Evolutionary conservation across 2,797 vertebrate genomes (phyloP).

Genomic region (Hyperoplus lanceolatus): DNA sequence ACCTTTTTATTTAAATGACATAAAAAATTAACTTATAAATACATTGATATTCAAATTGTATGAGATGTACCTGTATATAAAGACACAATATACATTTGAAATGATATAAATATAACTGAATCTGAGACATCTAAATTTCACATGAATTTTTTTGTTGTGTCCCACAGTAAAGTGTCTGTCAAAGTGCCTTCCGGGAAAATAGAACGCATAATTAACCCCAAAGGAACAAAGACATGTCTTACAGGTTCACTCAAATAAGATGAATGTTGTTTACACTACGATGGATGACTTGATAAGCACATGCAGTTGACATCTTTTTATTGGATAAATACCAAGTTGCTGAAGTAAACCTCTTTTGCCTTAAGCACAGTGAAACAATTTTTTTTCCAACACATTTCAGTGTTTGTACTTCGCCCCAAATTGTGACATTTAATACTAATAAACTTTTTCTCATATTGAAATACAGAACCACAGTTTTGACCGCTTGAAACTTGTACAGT

Average conservation of each 20-base stretch:
- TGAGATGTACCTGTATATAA: too few relatives aligned
- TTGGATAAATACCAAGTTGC: background rate
- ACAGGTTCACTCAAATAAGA: background rate
- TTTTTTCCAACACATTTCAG: background rate
- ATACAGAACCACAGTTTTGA: background rate
- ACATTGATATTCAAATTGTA: too few relatives aligned
- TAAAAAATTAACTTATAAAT: too few relatives aligned
- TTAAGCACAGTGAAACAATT: background rate
- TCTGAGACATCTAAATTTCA: slow-evolving; percentile 3
- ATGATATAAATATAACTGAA: background rate
- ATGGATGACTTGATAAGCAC: background rate
- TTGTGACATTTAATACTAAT: background rate
- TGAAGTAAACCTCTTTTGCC: background rate
- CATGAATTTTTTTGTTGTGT: slow-evolving; percentile 29
- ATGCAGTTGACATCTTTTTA: background rate
- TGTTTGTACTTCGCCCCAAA: background rate
- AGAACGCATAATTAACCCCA: slow-evolving; percentile 40
- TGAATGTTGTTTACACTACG: background rate
- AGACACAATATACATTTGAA: background rate
- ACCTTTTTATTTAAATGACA: too few relatives aligned
- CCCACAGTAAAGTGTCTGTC: slow-evolving; percentile 23
- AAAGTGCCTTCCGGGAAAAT: slow-evolving; percentile 21
- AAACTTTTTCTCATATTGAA: background rate
- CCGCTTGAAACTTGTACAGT: too few relatives aligned
- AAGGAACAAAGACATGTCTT: slow-evolving; percentile 16